These are phyloP conservation scores for Crocuta crocuta DNA, from an alignment of 2,113 vertebrate species.

Conservation along the genomic window DNA sequence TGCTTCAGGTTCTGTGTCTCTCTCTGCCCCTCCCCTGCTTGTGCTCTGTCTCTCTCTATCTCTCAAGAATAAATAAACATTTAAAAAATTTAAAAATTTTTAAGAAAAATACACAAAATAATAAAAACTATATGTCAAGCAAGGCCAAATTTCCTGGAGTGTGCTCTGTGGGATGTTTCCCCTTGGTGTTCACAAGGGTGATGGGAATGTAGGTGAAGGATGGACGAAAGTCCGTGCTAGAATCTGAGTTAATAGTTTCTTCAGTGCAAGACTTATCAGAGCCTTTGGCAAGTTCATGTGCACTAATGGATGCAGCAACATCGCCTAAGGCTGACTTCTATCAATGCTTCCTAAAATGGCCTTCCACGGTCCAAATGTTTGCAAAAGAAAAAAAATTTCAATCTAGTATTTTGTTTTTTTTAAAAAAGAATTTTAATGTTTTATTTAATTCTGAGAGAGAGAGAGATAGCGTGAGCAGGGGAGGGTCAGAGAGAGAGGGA, in stretches of 20 bases:
- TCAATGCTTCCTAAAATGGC: not conserved
- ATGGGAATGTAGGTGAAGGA: fast-evolving
- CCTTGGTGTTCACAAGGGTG: fast-evolving
- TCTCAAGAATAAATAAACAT: too few species aligned
- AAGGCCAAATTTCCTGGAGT: not conserved
- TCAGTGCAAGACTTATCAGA: not conserved
- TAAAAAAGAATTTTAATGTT: too few species aligned
- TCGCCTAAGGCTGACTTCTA: not conserved
- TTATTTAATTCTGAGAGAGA: too few species aligned
- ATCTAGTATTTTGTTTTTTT: not conserved
- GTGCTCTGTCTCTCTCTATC: too few species aligned
- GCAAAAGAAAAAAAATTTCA: not conserved
- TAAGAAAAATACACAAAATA: not conserved
- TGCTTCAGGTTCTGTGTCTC: too few species aligned
- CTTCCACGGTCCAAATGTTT: not conserved
- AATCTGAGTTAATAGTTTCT: not conserved
- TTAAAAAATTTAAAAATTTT: too few species aligned
- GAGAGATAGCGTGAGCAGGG: too few species aligned
- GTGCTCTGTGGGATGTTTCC: not conserved
- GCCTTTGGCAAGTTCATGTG: not conserved
- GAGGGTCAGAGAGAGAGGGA: too few species aligned
- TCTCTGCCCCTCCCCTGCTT: too few species aligned
- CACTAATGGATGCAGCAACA: fast-evolving
- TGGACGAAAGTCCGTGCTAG: too few species aligned
- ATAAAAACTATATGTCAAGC: not conserved